phyloP scores from a whole-genome alignment of 1,140 invertebrate genomes.

The Drosophila mauritiana region DNA sequence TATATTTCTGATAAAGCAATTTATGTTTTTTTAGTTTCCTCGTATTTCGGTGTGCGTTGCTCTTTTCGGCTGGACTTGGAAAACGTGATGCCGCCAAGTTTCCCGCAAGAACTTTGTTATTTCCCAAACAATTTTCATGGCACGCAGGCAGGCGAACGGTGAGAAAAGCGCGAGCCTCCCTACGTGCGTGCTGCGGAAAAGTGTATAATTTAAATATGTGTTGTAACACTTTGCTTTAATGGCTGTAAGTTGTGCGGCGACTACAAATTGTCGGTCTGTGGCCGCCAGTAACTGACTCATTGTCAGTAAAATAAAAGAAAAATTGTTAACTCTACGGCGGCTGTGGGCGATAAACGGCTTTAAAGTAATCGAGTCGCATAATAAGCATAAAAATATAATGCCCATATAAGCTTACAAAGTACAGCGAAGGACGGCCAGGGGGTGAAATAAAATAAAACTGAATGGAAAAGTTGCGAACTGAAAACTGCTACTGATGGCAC shows the following conservation, averaged over 20 bases:
- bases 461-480: slow-evolving; percentile 31
- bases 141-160: slow-evolving; percentile 25
- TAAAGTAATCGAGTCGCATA: slow-evolving; percentile 59
- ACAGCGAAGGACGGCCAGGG: not conserved
- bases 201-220: slow-evolving; percentile 61
- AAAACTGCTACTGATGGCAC: slow-evolving; percentile 38
- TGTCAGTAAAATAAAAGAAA: slow-evolving; percentile 43
- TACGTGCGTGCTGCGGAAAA: slow-evolving; percentile 41
- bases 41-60: not conserved
- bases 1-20: not conserved
- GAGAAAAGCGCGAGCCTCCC: slow-evolving; percentile 39
- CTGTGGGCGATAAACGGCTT: slow-evolving; percentile 50
- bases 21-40: too few relatives aligned
- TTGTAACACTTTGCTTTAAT: slow-evolving; percentile 63
- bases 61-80: not conserved
- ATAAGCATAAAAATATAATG: slow-evolving; percentile 74
- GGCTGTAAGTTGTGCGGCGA: slow-evolving; percentile 31
- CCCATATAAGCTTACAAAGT: slow-evolving; percentile 39
- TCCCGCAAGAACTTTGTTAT: slow-evolving; percentile 31
- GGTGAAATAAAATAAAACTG: slow-evolving; percentile 36
- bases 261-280: slow-evolving; percentile 37
- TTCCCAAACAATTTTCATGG: slow-evolving; percentile 40
- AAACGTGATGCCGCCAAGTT: slow-evolving; percentile 23
- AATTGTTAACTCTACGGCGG: slow-evolving; percentile 20
- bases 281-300: slow-evolving; percentile 20